These are phyloP conservation scores for Dryobates pubescens DNA, from an alignment of 2,797 vertebrate genomes.

Conservation along the genomic window DNA sequence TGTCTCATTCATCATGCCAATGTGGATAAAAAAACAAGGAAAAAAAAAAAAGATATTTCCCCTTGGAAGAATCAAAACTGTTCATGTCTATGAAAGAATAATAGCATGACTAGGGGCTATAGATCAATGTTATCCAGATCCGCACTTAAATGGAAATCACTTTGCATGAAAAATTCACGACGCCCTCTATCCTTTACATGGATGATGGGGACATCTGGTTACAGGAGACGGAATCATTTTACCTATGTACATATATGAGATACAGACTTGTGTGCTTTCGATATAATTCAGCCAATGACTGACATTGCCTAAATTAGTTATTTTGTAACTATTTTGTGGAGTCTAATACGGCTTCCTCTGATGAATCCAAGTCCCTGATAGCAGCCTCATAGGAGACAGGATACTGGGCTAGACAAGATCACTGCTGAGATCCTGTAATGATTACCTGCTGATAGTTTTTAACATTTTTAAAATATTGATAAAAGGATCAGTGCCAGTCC, in stretches of 20 bases:
- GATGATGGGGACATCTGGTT: constrained; percentile 67
- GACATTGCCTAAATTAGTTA: neutral
- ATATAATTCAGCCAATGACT: constrained; percentile 4
- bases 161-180: constrained; percentile 69
- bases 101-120: constrained; percentile 7
- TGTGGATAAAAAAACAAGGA: neutral
- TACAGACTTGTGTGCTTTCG: neutral
- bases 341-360: neutral
- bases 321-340: neutral
- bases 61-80: constrained; percentile 36
- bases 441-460: neutral
- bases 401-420: neutral
- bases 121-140: constrained; percentile 67
- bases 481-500: neutral
- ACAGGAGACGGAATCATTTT: constrained; percentile 58
- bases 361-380: neutral
- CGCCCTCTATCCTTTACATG: constrained; percentile 55
- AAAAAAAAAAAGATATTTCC: neutral
- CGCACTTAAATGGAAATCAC: constrained; percentile 67
- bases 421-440: neutral
- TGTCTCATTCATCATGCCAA: neutral
- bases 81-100: constrained; percentile 2
- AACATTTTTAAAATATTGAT: neutral
- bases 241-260: neutral
- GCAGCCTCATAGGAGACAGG: neutral